phyloP scores from a whole-genome alignment of 2,797 vertebrate genomes.

The Amblyopsis hoosieri region DNA sequence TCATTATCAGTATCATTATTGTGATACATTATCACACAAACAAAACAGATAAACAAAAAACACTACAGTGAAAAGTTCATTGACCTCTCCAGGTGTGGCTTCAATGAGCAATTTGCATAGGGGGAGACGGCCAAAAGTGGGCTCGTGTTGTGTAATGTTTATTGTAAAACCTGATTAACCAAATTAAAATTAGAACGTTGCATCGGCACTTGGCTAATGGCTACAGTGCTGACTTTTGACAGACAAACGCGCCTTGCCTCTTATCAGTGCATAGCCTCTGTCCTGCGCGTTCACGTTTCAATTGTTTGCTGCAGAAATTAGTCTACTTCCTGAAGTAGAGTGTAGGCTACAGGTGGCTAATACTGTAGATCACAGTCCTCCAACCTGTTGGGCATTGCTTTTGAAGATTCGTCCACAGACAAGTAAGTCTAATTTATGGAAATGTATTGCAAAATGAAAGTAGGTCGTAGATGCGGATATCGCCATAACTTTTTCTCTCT shows the following conservation, averaged over 20 bases:
- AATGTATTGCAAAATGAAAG: not conserved
- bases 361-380: slow-evolving; percentile 2
- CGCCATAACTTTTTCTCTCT: too few species aligned
- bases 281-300: slow-evolving; percentile 28
- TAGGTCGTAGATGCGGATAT: too few species aligned
- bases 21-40: slow-evolving; percentile 33
- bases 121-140: not conserved
- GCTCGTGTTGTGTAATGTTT: not conserved
- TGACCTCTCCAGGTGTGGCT: slow-evolving; percentile 73
- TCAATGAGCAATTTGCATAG: slow-evolving; percentile 16
- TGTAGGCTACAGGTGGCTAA: slow-evolving; percentile 16
- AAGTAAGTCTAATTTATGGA: slow-evolving; percentile 40
- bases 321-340: slow-evolving; percentile 59
- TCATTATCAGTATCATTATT: too few species aligned
- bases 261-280: slow-evolving; percentile 3
- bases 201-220: not conserved
- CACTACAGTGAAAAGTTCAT: slow-evolving; percentile 55
- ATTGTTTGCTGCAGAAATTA: not conserved
- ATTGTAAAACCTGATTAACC: not conserved
- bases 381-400: slow-evolving; percentile 15
- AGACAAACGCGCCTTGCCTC: not conserved
- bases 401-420: slow-evolving; percentile 15
- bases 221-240: not conserved
- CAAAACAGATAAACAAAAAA: slow-evolving; percentile 30
- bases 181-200: not conserved